Conservation (phyloP, 2,888 invertebrate genomes). For the Calliopum simillimum region DNA sequence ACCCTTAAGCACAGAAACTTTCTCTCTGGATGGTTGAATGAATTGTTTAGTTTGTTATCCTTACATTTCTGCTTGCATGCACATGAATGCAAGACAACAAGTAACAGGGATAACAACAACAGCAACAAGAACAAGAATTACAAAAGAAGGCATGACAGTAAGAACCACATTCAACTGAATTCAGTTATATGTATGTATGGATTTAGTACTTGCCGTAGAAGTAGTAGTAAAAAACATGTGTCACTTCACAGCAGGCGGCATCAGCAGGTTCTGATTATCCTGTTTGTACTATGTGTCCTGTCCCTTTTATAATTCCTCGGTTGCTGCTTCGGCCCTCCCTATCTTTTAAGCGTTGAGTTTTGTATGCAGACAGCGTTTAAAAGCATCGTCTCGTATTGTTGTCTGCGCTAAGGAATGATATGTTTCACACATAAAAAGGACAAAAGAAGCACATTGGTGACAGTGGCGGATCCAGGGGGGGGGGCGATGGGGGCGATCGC, state of each 20-base stretch:
- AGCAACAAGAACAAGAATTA: neutral
- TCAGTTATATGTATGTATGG: too few species aligned
- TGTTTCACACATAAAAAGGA: too few species aligned
- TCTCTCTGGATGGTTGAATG: too few species aligned
- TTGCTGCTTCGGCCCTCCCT: neutral
- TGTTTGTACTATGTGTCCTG: neutral
- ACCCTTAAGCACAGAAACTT: slow-evolving; percentile 18
- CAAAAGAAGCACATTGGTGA: too few species aligned
- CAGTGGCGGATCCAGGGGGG: too few species aligned
- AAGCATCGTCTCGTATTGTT: too few species aligned
- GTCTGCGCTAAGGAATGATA: too few species aligned
- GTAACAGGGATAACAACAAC: neutral
- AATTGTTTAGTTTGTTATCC: neutral
- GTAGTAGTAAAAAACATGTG: slow-evolving; percentile 23
- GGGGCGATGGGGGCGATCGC: too few species aligned
- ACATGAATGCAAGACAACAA: neutral
- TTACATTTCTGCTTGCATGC: slow-evolving; percentile 1
- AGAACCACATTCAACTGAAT: too few species aligned
- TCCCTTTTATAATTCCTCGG: neutral
- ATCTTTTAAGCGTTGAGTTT: too few species aligned
- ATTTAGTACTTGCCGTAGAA: too few species aligned
- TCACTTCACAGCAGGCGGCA: slow-evolving; percentile 30
- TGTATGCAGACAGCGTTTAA: too few species aligned
- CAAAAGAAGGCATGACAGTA: neutral
- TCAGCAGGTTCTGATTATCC: slow-evolving; percentile 28